A percentile compares a stretch with the other conserved stretches of the same genome.
Evolutionary conservation across 2,113 vertebrate genomes (phyloP).

Genomic region (Thermophis baileyi): DNA sequence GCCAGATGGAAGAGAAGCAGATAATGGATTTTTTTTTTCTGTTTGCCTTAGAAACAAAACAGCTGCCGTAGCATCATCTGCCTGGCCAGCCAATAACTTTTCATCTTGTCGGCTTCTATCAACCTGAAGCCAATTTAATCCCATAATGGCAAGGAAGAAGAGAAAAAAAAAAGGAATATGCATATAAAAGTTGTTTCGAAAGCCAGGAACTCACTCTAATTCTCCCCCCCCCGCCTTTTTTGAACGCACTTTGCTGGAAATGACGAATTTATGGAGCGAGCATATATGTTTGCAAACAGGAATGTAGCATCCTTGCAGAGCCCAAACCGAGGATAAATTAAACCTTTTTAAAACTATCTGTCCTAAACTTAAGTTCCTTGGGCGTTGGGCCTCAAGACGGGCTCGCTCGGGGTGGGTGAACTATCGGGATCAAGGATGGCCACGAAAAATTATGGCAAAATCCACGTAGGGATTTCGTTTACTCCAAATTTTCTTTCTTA

Average conservation of each 20-base stretch:
- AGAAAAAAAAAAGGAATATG: background rate
- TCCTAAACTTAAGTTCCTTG: background rate
- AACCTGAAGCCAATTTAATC: conserved; percentile 1
- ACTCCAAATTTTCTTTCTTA: background rate
- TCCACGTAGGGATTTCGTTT: background rate
- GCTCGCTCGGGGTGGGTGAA: background rate
- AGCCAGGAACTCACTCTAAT: conserved; percentile 2
- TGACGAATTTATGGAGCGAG: background rate
- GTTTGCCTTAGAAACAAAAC: conserved; percentile 62
- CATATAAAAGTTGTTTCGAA: conserved; percentile 8
- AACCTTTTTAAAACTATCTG: background rate
- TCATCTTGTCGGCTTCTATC: conserved; percentile 31
- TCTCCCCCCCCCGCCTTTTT: background rate
- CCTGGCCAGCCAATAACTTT: conserved; percentile 33
- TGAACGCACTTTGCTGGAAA: background rate
- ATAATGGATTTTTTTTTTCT: conserved; percentile 37
- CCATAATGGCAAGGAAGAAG: background rate
- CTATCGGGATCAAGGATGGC: background rate
- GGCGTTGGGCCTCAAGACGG: background rate
- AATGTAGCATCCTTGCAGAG: background rate
- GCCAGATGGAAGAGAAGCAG: conserved; percentile 57
- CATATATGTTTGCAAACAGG: no score
- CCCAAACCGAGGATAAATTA: background rate
- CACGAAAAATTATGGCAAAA: background rate
- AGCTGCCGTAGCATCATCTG: conserved; percentile 51